Conservation (phyloP, 2,113 vertebrate genomes). For the Stigmatopora nigra region DNA sequence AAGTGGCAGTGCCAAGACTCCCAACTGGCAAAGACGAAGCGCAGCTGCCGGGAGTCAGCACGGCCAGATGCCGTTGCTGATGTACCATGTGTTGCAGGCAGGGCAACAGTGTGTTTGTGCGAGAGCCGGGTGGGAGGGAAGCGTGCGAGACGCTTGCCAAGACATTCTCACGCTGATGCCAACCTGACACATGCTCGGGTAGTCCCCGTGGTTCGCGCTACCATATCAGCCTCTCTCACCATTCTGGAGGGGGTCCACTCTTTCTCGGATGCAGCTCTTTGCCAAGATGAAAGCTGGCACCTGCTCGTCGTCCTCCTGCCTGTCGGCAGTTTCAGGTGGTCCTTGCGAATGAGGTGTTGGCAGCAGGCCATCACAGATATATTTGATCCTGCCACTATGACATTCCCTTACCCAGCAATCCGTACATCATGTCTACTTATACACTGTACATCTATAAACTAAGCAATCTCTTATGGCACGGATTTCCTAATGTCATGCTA, state of each 20-base stretch:
- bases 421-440: conserved; percentile 20
- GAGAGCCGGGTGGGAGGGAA: conserved; percentile 64
- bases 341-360: conserved; percentile 47
- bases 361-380: conserved; percentile 42
- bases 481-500: conserved; percentile 14
- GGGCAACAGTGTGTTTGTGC: conserved; percentile 70
- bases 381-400: conserved; percentile 21
- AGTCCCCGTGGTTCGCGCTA: conserved; percentile 68
- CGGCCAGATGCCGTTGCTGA: conserved; percentile 77
- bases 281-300: conserved; percentile 64
- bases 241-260: conserved; percentile 59
- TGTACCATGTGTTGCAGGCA: conserved; percentile 78
- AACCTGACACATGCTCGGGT: conserved; percentile 77
- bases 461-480: conserved; percentile 14
- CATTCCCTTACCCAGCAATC: conserved; percentile 4
- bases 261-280: conserved; percentile 45
- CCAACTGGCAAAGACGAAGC: conserved; percentile 79
- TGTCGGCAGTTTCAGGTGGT: conserved; percentile 50
- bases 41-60: conserved; percentile 77
- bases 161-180: conserved; percentile 74
- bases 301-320: conserved; percentile 62
- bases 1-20: conserved; percentile 79
- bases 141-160: conserved; percentile 67
- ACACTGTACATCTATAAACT: conserved; percentile 13
- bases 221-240: conserved; percentile 55